Conservation (phyloP, 2,113 vertebrate species). For the Anolis sagrei region DNA sequence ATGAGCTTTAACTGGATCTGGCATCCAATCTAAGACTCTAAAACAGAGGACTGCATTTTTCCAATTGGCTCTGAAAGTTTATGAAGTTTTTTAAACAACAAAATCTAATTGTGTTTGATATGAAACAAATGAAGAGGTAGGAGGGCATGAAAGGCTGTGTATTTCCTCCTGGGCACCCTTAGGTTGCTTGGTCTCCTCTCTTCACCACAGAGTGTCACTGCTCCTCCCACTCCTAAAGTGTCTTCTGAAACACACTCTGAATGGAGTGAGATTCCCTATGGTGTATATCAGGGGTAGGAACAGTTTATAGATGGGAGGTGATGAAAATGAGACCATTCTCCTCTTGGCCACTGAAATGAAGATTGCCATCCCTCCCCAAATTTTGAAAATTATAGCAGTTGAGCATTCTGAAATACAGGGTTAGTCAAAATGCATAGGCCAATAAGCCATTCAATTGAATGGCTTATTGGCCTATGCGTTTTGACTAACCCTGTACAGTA, state of each 20-base stretch:
- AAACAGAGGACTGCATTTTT: neutral
- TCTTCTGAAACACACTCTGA: neutral
- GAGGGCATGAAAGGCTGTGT: no score
- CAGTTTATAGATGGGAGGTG: no score
- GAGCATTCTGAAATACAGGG: no score
- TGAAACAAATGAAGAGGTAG: neutral
- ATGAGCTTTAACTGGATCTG: neutral
- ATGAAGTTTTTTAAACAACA: neutral
- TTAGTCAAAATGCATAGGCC: no score
- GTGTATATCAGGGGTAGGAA: neutral
- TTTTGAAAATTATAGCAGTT: no score
- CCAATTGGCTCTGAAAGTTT: slow-evolving; percentile 18
- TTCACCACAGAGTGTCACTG: neutral
- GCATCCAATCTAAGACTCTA: neutral
- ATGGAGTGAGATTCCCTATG: neutral
- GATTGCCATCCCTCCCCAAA: no score
- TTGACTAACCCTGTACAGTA: no score
- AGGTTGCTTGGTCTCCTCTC: neutral
- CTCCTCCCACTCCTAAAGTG: neutral
- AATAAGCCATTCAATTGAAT: no score
- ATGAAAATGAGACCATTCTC: no score
- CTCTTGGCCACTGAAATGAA: no score
- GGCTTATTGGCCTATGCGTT: no score
- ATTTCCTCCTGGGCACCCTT: neutral
- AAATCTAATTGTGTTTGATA: slow-evolving; percentile 14